Evolutionary conservation across 2,888 invertebrate genomes (phyloP), one percentile per base, ranked within the genome.

Genomic region (Tupiocoris notatus): DNA sequence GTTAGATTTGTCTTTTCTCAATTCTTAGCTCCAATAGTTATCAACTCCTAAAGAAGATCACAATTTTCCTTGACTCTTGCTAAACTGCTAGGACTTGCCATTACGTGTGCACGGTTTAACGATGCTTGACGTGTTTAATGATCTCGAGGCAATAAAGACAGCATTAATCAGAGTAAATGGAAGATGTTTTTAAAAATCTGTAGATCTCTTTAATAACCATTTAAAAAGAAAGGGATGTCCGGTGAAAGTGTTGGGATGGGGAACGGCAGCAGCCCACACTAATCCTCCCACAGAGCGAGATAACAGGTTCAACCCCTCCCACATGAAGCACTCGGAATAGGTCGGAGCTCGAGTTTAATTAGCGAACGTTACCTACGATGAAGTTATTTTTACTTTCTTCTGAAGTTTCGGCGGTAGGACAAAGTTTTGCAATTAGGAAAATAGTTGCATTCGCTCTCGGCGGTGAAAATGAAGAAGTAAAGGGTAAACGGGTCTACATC

Each of bases 391-490:
- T 67, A 39, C 67, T 22, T 67, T 57, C 39, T 3, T 12, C 39
- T 21, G 20, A 67, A 21, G 57, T 39, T 57, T 67, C 56, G 21
- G 12, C 21, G 56, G 21, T 22, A 17, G 17, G 56, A 23, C 39
- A 56, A 67, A 67, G 56, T 67, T 67, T 57, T 22, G 67, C 67
- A 67, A 67, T 67, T 67, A 67, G 56, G 67, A 67, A 67, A 67
- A 67, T 65, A 65, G 65, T 65, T 65, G 65, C 65, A 25, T 25
- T 65, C 39, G 65, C 65, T 65, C 39, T 65, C 39, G 39, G 39
- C 25, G 20, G 39, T 7, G 39, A 39, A 39, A 39, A 39, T 39
- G 3, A 3, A 39, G 12, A 39, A 12, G 39, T 12, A 39, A 39
- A 39, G 39, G 39, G 39, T 12, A 39, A 39, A 39, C 39, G 39